phyloP scores from a whole-genome alignment of 2,888 invertebrate species.

The Candidula unifasciata region DNA sequence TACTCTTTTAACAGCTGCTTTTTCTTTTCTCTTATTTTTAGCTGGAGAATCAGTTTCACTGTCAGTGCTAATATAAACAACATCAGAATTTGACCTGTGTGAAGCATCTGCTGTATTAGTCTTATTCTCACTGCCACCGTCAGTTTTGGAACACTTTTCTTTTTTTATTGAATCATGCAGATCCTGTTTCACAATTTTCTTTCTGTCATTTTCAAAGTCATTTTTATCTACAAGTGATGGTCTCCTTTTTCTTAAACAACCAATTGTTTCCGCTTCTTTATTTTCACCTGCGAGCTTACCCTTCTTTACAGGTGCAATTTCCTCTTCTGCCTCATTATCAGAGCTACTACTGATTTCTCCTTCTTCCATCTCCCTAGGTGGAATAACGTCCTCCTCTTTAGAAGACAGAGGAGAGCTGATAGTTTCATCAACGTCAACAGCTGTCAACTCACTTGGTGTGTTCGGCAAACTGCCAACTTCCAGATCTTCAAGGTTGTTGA shows the following conservation, averaged over 20 bases:
- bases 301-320: not conserved
- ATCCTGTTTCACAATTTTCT: not conserved
- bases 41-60: not conserved
- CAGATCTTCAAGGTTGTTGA: slow-evolving; percentile 5
- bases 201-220: not conserved
- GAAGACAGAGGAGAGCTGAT: too few species aligned
- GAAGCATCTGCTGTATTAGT: not conserved
- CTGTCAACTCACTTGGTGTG: not conserved
- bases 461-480: not conserved
- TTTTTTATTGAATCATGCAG: not conserved
- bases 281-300: not conserved
- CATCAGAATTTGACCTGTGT: not conserved
- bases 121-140: not conserved
- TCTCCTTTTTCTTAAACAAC: not conserved
- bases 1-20: not conserved
- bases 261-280: not conserved
- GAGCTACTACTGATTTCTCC: not conserved
- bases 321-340: not conserved
- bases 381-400: not conserved
- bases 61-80: not conserved
- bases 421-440: not conserved
- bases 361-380: slow-evolving; percentile 12
- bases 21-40: not conserved
- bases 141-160: not conserved
- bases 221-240: too few species aligned